A percentile compares a stretch with the other conserved stretches of the same genome.
These are phyloP conservation scores for Zygothrica quintamaculata DNA, from an alignment of 2,888 invertebrate species.

Conservation along the genomic window DNA sequence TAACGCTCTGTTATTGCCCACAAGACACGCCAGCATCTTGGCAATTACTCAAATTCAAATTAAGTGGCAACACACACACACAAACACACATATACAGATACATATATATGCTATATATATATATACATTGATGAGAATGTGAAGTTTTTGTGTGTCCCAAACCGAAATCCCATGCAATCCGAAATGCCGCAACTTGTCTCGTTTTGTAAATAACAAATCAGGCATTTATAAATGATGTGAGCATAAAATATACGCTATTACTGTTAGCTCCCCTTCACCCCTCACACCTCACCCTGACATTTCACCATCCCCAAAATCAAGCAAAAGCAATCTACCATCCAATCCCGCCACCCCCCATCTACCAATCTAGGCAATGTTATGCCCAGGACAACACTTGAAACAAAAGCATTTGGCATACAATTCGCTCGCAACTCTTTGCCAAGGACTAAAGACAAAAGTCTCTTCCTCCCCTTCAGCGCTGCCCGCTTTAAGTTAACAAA, in stretches of 20 bases:
- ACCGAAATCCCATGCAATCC: slow-evolving; percentile 55
- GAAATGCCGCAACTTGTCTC: slow-evolving; percentile 79
- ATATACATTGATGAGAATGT: slow-evolving; percentile 8
- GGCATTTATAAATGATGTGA: slow-evolving; percentile 84
- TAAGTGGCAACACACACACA: slow-evolving; percentile 62
- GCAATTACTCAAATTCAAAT: slow-evolving; percentile 80
- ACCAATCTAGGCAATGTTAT: slow-evolving; percentile 1
- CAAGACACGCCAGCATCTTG: slow-evolving; percentile 58
- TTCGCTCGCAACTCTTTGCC: slow-evolving; percentile 53
- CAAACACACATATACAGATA: slow-evolving; percentile 33
- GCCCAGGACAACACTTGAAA: slow-evolving; percentile 60
- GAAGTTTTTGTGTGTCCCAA: slow-evolving; percentile 18
- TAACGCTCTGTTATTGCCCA: slow-evolving; percentile 37
- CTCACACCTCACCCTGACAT: not conserved
- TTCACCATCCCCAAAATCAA: too few species aligned
- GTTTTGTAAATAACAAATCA: slow-evolving; percentile 84
- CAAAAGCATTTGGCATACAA: slow-evolving; percentile 63
- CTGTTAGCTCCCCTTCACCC: slow-evolving; percentile 28
- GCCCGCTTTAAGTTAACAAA: too few species aligned
- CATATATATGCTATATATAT: slow-evolving; percentile 17
- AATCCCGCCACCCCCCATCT: not conserved
- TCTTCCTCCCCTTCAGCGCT: slow-evolving; percentile 18
- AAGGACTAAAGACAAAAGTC: slow-evolving; percentile 19
- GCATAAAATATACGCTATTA: slow-evolving; percentile 75
- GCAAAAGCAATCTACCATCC: slow-evolving; percentile 10